These are phyloP conservation scores for Varanus salvator DNA, from an alignment of 2,113 vertebrate genomes.

Conservation along the genomic window DNA sequence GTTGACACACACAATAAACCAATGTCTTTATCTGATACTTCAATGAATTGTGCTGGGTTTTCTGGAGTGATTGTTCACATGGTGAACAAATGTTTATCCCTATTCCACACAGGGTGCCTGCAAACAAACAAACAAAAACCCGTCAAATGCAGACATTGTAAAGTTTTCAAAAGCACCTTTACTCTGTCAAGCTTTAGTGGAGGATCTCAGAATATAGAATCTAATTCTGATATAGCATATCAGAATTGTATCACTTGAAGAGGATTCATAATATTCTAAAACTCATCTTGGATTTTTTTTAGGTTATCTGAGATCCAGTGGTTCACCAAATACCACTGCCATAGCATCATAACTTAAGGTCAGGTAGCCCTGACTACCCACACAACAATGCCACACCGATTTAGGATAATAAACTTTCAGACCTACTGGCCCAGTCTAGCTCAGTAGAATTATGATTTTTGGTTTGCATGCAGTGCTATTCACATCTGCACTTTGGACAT, in stretches of 20 bases:
- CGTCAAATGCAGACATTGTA: constrained; percentile 35
- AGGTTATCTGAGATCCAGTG: not conserved
- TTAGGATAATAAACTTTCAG: constrained; percentile 1
- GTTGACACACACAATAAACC: not conserved
- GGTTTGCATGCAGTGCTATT: not conserved
- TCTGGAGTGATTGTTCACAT: constrained; percentile 33
- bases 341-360: not conserved
- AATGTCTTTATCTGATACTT: constrained; percentile 39
- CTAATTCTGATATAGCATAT: not conserved
- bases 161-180: constrained; percentile 29
- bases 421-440: not conserved
- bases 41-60: constrained; percentile 43
- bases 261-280: not conserved
- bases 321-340: not conserved
- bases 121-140: constrained; percentile 12
- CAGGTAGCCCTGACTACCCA: not conserved
- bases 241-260: not conserved
- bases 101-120: constrained; percentile 34
- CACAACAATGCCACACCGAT: not conserved
- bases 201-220: not conserved
- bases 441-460: not conserved
- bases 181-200: constrained; percentile 24
- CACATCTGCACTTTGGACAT: not conserved
- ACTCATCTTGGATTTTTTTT: not conserved
- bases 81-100: constrained; percentile 40